These are phyloP conservation scores for Heliconius ismenius DNA, from an alignment of 2,888 invertebrate species.

Conservation along the genomic window DNA sequence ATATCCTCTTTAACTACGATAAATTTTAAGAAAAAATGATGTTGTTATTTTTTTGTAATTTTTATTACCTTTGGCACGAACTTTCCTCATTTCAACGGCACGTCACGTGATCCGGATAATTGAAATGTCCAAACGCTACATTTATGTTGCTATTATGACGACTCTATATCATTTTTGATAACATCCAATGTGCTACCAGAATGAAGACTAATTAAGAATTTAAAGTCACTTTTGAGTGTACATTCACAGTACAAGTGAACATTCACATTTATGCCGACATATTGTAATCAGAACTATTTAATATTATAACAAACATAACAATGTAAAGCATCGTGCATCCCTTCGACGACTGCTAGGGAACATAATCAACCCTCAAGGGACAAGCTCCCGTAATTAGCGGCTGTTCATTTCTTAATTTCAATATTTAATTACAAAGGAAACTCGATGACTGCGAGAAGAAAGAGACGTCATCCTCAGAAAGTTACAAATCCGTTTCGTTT, in stretches of 20 bases:
- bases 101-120: slow-evolving; percentile 78
- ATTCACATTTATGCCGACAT: background rate
- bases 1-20: slow-evolving; percentile 25
- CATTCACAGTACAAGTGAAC: too few species aligned
- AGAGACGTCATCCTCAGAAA: slow-evolving; percentile 81
- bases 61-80: slow-evolving; percentile 78
- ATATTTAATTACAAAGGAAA: slow-evolving; percentile 83
- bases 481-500: slow-evolving; percentile 72
- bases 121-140: slow-evolving; percentile 80
- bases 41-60: slow-evolving; percentile 60
- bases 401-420: slow-evolving; percentile 84
- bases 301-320: slow-evolving; percentile 63
- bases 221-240: background rate
- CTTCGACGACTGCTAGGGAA: slow-evolving; percentile 72
- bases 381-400: slow-evolving; percentile 82
- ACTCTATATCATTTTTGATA: slow-evolving; percentile 45
- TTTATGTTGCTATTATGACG: slow-evolving; percentile 73
- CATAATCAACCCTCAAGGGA: slow-evolving; percentile 80
- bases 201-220: too few species aligned
- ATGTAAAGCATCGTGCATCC: slow-evolving; percentile 72
- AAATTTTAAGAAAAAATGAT: slow-evolving; percentile 41
- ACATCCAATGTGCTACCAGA: too few species aligned
- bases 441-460: slow-evolving; percentile 76
- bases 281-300: slow-evolving; percentile 16
- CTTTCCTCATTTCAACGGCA: slow-evolving; percentile 61